Base-by-base conservation (phyloP, 2,888 invertebrate species). In the Heliconius sara region DNA sequence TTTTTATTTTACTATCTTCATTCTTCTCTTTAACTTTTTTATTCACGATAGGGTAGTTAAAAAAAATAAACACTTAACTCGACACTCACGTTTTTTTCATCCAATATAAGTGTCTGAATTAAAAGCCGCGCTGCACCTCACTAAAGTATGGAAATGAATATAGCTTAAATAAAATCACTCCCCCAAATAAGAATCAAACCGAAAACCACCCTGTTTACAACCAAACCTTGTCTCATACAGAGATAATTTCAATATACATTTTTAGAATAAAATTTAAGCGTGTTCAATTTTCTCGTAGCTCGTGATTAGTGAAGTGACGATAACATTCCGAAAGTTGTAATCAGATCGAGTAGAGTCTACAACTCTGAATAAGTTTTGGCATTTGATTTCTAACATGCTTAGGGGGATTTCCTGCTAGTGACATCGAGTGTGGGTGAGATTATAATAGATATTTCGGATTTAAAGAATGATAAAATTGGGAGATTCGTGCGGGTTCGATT, bases 291-390 rank as follows among this genome's bases (percentile, higher is more conserved):
- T 57, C 78, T 47, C 66, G 67, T 47, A 34, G 60, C 63, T 68
- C 43, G 19, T 68, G 74, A 79, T 79, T 79, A 79, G 75, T 70
- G 63, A 68, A 79, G 68, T 79, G 78, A 75, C 74, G 74, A 79
- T 79, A 74, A 75, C 78, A 75, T 79, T 75, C 74, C 43, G 60
- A 79, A 76, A 79, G 60, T 79, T 79, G 68, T 79, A 79, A 79
- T 75, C 78, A 75, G 68, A 74, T 79, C 68, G 66, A 75, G 60
- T 34, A 60, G 78, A 57, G 39, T 60, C 74, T 73, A 67, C 68
- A 79, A 79, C 78, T 79, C 63, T 16, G 68, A 75, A 79, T 73
- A 47, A 79, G 47, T 73, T 79, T 79, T n/a, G 68, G 68, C 78
- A 79, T 75, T 79, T 66, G 68, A 74, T 60, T 57, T 68, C 74